phyloP scores from a whole-genome alignment of 1,140 invertebrate species.

The Ceratosolen fusciceps region DNA sequence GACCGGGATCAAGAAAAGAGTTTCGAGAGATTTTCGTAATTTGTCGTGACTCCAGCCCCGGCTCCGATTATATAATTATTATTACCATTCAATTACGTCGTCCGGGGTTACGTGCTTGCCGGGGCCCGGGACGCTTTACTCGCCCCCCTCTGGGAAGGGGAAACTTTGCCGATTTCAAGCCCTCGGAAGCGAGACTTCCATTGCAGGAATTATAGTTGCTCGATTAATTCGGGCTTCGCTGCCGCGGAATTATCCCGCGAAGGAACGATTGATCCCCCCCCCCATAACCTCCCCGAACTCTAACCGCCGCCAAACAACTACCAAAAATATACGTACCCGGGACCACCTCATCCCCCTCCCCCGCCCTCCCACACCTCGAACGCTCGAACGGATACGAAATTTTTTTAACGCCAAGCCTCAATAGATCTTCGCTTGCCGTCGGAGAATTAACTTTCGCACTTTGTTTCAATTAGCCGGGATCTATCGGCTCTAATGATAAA shows the following conservation, averaged over 20 bases:
- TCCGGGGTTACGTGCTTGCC: slow-evolving; percentile 67
- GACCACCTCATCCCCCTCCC: too few relatives aligned
- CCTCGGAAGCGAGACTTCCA: slow-evolving; percentile 54
- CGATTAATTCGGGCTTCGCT: slow-evolving; percentile 67
- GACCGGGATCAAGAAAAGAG: too few relatives aligned
- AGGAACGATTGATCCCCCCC: too few relatives aligned
- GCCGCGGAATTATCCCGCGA: slow-evolving; percentile 65
- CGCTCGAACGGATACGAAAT: neutral
- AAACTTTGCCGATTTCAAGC: neutral
- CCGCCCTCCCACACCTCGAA: too few relatives aligned
- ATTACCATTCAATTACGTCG: slow-evolving; percentile 73
- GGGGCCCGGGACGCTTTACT: slow-evolving; percentile 10
- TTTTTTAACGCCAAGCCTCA: neutral
- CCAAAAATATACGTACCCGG: too few relatives aligned
- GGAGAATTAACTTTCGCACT: neutral
- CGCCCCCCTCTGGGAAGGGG: neutral
- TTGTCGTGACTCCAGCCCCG: too few relatives aligned
- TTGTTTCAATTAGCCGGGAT: neutral
- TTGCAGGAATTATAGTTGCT: slow-evolving; percentile 70
- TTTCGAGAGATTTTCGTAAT: too few relatives aligned
- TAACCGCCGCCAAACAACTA: too few relatives aligned
- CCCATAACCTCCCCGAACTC: too few relatives aligned
- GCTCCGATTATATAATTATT: slow-evolving; percentile 55
- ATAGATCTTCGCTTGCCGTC: neutral
- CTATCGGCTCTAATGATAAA: too few relatives aligned